phyloP scores from a whole-genome alignment of 1,140 invertebrate species.

The Panagrolaimus sp. region DNA sequence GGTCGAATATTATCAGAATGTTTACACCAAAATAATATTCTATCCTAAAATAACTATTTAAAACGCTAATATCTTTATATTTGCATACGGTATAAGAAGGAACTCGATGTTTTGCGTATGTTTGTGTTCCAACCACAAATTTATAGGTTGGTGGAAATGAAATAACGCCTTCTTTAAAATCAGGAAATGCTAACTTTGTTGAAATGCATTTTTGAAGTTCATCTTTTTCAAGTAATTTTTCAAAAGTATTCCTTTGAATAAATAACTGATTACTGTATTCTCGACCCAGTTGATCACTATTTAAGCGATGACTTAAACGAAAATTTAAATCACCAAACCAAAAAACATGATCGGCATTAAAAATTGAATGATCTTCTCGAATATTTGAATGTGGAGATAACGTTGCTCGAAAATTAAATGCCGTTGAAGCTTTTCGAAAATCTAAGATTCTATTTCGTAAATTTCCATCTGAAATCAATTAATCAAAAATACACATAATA shows the following conservation, averaged over 20 bases:
- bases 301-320: slow-evolving; percentile 22
- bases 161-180: slow-evolving; percentile 38
- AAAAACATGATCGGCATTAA: slow-evolving; percentile 35
- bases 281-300: neutral
- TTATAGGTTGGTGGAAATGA: slow-evolving; percentile 46
- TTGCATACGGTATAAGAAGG: slow-evolving; percentile 45
- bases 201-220: slow-evolving; percentile 31
- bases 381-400: slow-evolving; percentile 11
- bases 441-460: slow-evolving; percentile 33
- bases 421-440: slow-evolving; percentile 38
- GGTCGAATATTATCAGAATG: slow-evolving; percentile 17
- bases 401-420: slow-evolving; percentile 36
- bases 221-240: slow-evolving; percentile 30
- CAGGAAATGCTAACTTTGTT: slow-evolving; percentile 30
- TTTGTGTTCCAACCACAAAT: slow-evolving; percentile 32
- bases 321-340: slow-evolving; percentile 50
- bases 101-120: slow-evolving; percentile 36
- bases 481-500: slow-evolving; percentile 22
- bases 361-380: slow-evolving; percentile 20
- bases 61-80: neutral
- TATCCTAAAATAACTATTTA: slow-evolving; percentile 25
- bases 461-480: neutral
- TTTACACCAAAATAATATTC: slow-evolving; percentile 35
- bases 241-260: slow-evolving; percentile 26
- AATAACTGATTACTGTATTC: slow-evolving; percentile 25